These are phyloP conservation scores for Caenorhabditis macrosperma DNA, from an alignment of 2,888 invertebrate species.

Conservation along the genomic window DNA sequence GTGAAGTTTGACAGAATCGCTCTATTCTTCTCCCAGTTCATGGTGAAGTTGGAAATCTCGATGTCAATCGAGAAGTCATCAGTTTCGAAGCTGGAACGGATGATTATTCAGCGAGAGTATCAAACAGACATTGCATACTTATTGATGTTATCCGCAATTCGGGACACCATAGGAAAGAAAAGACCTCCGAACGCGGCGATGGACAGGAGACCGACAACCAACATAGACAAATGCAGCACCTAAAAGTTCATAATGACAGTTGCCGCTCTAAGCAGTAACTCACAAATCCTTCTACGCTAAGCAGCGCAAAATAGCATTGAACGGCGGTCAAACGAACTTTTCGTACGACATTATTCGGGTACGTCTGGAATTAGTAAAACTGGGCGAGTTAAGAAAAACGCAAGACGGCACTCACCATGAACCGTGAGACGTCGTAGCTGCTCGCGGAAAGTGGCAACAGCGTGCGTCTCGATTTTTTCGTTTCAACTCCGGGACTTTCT, in stretches of 20 bases:
- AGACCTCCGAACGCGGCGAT: neutral
- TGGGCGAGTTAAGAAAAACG: neutral
- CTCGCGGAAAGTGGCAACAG: too few species aligned
- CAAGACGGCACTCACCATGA: neutral
- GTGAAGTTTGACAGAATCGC: neutral
- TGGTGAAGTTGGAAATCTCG: neutral
- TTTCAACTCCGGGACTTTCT: too few species aligned
- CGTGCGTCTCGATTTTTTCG: too few species aligned
- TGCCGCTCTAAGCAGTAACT: too few species aligned
- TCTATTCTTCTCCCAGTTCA: neutral
- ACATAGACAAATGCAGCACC: too few species aligned
- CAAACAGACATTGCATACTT: neutral
- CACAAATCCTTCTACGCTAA: neutral
- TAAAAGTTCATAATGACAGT: too few species aligned
- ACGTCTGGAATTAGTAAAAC: neutral
- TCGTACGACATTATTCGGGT: neutral
- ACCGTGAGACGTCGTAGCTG: neutral
- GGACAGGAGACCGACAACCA: neutral
- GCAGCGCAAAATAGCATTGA: neutral
- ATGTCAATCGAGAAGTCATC: conserved; percentile 24
- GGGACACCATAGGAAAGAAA: conserved; percentile 23
- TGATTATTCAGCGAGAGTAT: neutral
- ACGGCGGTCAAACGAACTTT: neutral
- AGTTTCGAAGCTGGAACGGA: neutral
- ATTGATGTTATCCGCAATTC: neutral